Evolutionary conservation across 1,140 invertebrate genomes (phyloP).

Genomic region (Orchesella cincta): DNA sequence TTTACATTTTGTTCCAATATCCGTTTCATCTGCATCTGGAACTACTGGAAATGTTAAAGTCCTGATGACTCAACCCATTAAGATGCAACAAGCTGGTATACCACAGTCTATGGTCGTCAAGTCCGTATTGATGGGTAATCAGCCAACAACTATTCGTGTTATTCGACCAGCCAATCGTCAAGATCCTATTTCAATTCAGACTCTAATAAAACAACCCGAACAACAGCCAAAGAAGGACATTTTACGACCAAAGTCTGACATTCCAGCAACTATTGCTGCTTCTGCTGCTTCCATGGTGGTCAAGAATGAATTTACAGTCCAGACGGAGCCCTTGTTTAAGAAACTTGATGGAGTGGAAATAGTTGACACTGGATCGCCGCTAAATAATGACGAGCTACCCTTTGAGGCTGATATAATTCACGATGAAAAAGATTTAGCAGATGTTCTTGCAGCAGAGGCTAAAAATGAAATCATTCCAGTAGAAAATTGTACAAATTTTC

Average conservation of each 20-base stretch:
- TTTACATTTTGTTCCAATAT: slow-evolving; percentile 46
- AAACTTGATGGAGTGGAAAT: slow-evolving; percentile 41
- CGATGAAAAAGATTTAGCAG: slow-evolving; percentile 49
- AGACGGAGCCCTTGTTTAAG: slow-evolving; percentile 28
- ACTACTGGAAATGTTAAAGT: slow-evolving; percentile 51
- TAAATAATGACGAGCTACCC: slow-evolving; percentile 40
- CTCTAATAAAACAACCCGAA: neutral
- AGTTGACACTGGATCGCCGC: slow-evolving; percentile 36
- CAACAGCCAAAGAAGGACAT: neutral
- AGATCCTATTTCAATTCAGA: neutral
- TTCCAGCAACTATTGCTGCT: neutral
- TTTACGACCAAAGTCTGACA: neutral
- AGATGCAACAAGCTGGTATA: slow-evolving; percentile 31
- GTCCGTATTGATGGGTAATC: slow-evolving; percentile 40
- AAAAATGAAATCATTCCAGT: neutral
- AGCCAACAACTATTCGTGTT: slow-evolving; percentile 38
- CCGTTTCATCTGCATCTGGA: slow-evolving; percentile 28
- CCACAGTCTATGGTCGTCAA: slow-evolving; percentile 40
- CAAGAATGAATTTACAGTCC: neutral
- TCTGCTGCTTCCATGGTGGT: neutral
- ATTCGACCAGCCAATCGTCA: slow-evolving; percentile 23
- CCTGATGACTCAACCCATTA: slow-evolving; percentile 49
- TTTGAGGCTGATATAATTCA: slow-evolving; percentile 50
- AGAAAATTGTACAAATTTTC: slow-evolving; percentile 1
- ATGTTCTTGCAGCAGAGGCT: slow-evolving; percentile 41